A percentile compares a stretch with the other conserved stretches of the same genome.
Evolutionary conservation across 2,797 vertebrate genomes (phyloP).

Genomic region (Sebastes reedi): DNA sequence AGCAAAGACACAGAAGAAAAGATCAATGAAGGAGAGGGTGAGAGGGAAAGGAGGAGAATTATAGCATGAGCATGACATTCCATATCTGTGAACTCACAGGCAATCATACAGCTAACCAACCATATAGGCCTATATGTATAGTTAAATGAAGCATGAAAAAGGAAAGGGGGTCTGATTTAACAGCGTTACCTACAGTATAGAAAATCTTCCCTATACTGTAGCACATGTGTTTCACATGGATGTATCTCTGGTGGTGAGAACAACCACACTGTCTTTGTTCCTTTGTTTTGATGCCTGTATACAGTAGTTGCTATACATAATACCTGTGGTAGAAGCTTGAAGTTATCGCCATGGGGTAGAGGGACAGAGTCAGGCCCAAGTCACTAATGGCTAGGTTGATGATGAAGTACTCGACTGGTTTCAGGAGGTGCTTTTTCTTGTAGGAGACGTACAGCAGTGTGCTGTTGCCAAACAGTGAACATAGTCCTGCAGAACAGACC

Average conservation of each 20-base stretch:
- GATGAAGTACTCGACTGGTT: constrained; percentile 86
- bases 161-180: neutral
- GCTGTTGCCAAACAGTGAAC: constrained; percentile 83
- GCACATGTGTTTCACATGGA: neutral
- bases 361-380: constrained; percentile 84
- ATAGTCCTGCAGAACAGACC: constrained; percentile 66
- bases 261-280: neutral
- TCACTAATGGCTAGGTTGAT: constrained; percentile 87
- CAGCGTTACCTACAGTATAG: neutral
- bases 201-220: neutral
- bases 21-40: constrained; percentile 37
- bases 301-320: neutral
- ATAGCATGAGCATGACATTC: neutral
- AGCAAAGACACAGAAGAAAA: neutral
- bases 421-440: constrained; percentile 84
- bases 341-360: constrained; percentile 85
- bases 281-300: neutral
- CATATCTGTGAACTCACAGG: constrained; percentile 8
- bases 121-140: neutral
- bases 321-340: constrained; percentile 88
- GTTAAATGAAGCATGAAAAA: constrained; percentile 21
- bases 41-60: constrained; percentile 2
- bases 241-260: neutral
- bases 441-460: constrained; percentile 82
- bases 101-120: constrained; percentile 19